Base-by-base conservation (phyloP, 64 coral and sea anemone genomes). In the Trachythela sp. region DNA sequence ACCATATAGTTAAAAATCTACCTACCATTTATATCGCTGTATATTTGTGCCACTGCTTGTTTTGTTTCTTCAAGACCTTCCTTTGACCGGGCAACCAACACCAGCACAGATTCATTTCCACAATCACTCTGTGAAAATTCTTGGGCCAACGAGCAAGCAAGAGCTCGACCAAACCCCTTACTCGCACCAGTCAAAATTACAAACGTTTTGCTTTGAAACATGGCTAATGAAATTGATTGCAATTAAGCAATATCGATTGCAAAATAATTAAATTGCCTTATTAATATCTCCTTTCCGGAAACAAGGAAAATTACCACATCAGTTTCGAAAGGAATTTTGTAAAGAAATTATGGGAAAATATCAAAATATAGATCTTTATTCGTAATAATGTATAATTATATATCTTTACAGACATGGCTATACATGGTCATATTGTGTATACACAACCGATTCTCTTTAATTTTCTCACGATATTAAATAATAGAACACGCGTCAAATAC, bases 101-200 rank as follows among this genome's bases (percentile, higher is more conserved):
- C 40, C 49, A 94, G 87, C 26, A 80, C 75, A 37, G 75, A 80
- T 14, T 30, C 30, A 35, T 77, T 67, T 6, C 85, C 77, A 8
- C 77, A 0, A 14, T 87, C 50, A 2, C 31, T 39, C 20, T 85
- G 36, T 35, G 56, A 54, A 51, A 89, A 87, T 34, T 88, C 35
- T 20, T 70, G 17, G 11, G 93, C 93, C 40, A 91, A 36, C 9
- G 86, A 60, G 24, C 84, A 22, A 15, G 93, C 89, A 35, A 88
- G 0, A 10, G 89, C 52, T 35, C 85, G 40, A 51, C 93, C 93
- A 77, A 94, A 89, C 2, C 93, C 93, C 70, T 86, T 86, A 43
- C 93, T 94, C 10, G 93, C 93, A 39, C 93, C 93, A 59, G 93
- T 91, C 29, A 94, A 48, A 36, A 94, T 20, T 39, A 89, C 90